A percentile compares a stretch with the other conserved stretches of the same genome.
phyloP scores from a whole-genome alignment of 2,797 vertebrate genomes.

The Vultur gryphus region DNA sequence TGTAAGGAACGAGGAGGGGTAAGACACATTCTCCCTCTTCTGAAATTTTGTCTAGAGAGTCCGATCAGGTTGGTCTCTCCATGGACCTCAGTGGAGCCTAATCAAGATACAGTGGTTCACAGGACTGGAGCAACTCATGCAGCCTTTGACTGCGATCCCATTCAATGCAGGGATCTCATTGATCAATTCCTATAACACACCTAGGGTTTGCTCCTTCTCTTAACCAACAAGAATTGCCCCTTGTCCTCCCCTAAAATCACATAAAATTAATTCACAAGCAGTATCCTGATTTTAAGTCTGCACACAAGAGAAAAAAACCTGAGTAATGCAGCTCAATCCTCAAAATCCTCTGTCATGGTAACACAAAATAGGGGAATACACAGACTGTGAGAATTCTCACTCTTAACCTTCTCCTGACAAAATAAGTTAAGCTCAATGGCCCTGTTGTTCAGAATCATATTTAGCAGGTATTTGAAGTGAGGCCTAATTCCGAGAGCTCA shows the following conservation, averaged over 20 bases:
- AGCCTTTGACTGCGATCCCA: neutral
- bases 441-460: neutral
- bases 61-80: neutral
- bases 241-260: neutral
- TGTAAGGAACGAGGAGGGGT: neutral
- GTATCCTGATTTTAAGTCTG: neutral
- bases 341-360: neutral
- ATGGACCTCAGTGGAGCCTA: neutral
- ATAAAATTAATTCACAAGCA: neutral
- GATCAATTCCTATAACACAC: neutral
- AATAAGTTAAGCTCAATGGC: neutral
- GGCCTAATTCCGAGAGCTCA: neutral
- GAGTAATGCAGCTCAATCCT: neutral
- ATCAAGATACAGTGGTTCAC: neutral
- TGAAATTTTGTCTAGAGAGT: neutral
- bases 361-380: conserved; percentile 20
- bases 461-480: conserved; percentile 8
- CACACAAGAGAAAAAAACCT: neutral
- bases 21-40: neutral
- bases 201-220: neutral
- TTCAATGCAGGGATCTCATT: neutral
- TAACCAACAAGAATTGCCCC: neutral
- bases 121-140: neutral
- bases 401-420: neutral
- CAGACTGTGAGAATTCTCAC: neutral